Base-by-base conservation (phyloP, 2,888 invertebrate species). In the Dendrolimus pini region DNA sequence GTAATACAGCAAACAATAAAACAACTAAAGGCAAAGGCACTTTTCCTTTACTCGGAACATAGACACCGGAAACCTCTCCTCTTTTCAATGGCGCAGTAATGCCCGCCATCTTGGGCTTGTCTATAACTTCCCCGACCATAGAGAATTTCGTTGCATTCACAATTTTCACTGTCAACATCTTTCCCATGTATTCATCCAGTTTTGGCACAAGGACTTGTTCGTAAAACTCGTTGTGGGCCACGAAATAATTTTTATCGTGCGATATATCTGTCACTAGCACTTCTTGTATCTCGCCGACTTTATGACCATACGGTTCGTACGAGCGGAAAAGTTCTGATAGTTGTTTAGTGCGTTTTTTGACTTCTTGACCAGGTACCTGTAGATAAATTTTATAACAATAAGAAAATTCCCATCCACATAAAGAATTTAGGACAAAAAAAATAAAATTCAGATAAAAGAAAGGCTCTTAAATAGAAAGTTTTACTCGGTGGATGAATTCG, bases 141-240 rank as follows among this genome's bases (percentile, higher is more conserved):
- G 95, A 96, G 81, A 96, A 95, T 71, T 96, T 96, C 0, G 92
- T 92, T 0, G 94, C 92, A 12, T 92, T 88, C 0, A 85, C 82
- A 7, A 98, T 96, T 75, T 93, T 92, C 0, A 98, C 98, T 0
- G 93, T 93, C 0, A 98, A 89, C 80, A 95, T 92, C 76, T 96
- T 96, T 0, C 98, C 98, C 92, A 98, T 93, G 55, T 94, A 93
- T 67, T 93, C 92, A 0, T 94, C 91, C 7, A 93, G 92, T 88
- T 96, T 95, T 0, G 97, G 97, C 0, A 98, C 92, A 59, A 98
- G 80, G 0, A 98, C 95, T 66, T 89, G 99, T 76, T 99, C 98
- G 77, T 99, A 99, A 75, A 87, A 96, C 78, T 98, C 96, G 83
- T 99, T 99, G 85, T 99, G 99, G 0, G 95, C 98, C 9, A 99